Evolutionary conservation across 2,888 invertebrate genomes (phyloP).

Genomic region (Baronia brevicornis): DNA sequence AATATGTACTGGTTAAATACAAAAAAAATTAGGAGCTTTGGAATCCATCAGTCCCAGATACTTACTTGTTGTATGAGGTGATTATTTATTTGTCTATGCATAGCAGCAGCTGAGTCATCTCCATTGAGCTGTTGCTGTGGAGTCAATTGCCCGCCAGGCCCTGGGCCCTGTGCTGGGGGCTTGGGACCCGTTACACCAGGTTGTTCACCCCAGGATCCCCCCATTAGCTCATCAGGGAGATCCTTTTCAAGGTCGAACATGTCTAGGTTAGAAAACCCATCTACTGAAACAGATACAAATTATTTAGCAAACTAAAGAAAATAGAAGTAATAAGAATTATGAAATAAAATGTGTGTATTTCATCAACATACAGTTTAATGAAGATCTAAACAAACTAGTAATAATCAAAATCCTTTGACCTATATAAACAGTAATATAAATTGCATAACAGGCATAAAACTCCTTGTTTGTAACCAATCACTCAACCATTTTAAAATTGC

Average conservation of each 20-base stretch:
- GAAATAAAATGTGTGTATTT: too few relatives aligned
- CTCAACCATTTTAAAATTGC: too few relatives aligned
- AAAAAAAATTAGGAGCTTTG: too few relatives aligned
- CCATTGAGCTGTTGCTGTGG: slow-evolving; percentile 80
- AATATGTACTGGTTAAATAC: too few relatives aligned
- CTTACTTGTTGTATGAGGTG: slow-evolving; percentile 81
- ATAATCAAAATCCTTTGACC: too few relatives aligned
- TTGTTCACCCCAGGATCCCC: slow-evolving; percentile 85
- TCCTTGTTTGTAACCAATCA: too few relatives aligned
- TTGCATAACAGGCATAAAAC: too few relatives aligned
- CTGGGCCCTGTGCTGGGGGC: slow-evolving; percentile 89
- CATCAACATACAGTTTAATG: too few relatives aligned
- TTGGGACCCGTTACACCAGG: slow-evolving; percentile 79
- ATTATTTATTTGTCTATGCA: slow-evolving; percentile 78
- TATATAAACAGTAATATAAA: too few relatives aligned
- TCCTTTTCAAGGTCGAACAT: slow-evolving; percentile 94
- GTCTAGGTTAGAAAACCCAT: slow-evolving; percentile 87
- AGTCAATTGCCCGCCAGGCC: slow-evolving; percentile 79
- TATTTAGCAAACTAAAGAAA: slow-evolving; percentile 7
- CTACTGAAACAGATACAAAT: slow-evolving; percentile 58
- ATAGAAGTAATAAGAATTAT: too few relatives aligned
- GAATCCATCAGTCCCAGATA: slow-evolving; percentile 40
- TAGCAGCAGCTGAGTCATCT: slow-evolving; percentile 78
- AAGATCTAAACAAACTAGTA: too few relatives aligned
- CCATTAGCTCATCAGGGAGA: slow-evolving; percentile 92